These are phyloP conservation scores for Argopecten irradians DNA, from an alignment of 1,140 invertebrate genomes.

Conservation along the genomic window DNA sequence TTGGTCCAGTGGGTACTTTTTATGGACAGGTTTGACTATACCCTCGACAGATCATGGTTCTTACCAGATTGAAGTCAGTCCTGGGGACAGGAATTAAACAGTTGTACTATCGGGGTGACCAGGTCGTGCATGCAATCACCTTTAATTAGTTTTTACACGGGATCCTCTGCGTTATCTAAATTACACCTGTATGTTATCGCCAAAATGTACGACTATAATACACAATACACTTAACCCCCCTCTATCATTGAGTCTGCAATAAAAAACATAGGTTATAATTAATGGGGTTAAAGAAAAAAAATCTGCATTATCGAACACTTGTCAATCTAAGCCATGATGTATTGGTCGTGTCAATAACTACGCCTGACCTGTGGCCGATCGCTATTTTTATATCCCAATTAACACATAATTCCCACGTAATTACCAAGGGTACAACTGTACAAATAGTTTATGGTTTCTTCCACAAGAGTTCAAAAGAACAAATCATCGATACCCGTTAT, in stretches of 20 bases:
- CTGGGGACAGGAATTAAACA: no score
- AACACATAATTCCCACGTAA: not conserved
- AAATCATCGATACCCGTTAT: not conserved
- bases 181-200: not conserved
- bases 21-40: no score
- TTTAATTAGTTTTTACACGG: not conserved
- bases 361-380: not conserved
- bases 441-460: not conserved
- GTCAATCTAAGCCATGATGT: not conserved
- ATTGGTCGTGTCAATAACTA: not conserved
- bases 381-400: conserved; percentile 23
- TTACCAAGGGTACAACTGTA: not conserved
- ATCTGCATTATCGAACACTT: not conserved
- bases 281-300: not conserved
- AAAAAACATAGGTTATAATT: not conserved
- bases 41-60: no score
- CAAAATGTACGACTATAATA: not conserved
- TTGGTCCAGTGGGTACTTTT: no score
- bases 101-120: not conserved
- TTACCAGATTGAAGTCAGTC: no score
- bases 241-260: not conserved
- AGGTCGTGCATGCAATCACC: not conserved
- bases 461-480: conserved; percentile 7
- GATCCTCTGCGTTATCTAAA: not conserved
- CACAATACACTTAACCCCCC: not conserved